A percentile compares a stretch with the other conserved stretches of the same genome.
These are phyloP conservation scores for Eurytoma californica DNA, from an alignment of 2,888 invertebrate species.

Conservation along the genomic window DNA sequence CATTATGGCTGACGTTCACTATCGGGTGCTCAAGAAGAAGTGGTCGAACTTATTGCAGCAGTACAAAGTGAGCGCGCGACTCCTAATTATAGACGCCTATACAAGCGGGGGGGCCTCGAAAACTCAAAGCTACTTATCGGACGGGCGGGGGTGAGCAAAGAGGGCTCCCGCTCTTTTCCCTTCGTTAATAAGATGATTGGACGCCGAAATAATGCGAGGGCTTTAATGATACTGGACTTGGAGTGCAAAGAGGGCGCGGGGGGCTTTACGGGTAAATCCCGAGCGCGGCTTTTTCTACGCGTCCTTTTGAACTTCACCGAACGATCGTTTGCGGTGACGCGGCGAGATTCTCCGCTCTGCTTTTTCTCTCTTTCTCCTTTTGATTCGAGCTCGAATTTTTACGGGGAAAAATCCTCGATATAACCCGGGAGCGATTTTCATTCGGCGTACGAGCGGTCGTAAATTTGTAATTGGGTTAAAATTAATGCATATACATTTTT, in stretches of 20 bases:
- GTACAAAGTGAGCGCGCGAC: slow-evolving; percentile 64
- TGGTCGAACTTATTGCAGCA: slow-evolving; percentile 69
- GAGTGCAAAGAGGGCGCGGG: background rate
- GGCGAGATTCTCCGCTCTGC: too few relatives aligned
- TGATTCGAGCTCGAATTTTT: too few relatives aligned
- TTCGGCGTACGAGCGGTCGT: background rate
- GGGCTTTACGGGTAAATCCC: slow-evolving; percentile 2
- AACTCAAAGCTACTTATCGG: slow-evolving; percentile 15
- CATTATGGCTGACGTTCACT: slow-evolving; percentile 68
- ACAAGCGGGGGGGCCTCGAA: background rate
- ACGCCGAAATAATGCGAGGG: slow-evolving; percentile 1
- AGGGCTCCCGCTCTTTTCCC: background rate
- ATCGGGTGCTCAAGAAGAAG: slow-evolving; percentile 68
- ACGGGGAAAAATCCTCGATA: too few relatives aligned
- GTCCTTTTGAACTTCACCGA: too few relatives aligned
- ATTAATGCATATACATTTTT: background rate
- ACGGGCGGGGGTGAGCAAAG: background rate
- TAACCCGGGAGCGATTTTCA: too few relatives aligned
- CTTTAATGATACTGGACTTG: too few relatives aligned
- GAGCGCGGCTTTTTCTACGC: background rate
- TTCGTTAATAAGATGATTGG: slow-evolving; percentile 24
- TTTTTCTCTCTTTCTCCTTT: too few relatives aligned
- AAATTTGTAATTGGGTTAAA: slow-evolving; percentile 5
- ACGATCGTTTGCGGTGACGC: too few relatives aligned
- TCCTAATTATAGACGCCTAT: slow-evolving; percentile 27